A percentile compares a stretch with the other conserved stretches of the same genome.
These are phyloP conservation scores for Neoarius graeffei DNA, from an alignment of 2,113 vertebrate species.

Conservation along the genomic window DNA sequence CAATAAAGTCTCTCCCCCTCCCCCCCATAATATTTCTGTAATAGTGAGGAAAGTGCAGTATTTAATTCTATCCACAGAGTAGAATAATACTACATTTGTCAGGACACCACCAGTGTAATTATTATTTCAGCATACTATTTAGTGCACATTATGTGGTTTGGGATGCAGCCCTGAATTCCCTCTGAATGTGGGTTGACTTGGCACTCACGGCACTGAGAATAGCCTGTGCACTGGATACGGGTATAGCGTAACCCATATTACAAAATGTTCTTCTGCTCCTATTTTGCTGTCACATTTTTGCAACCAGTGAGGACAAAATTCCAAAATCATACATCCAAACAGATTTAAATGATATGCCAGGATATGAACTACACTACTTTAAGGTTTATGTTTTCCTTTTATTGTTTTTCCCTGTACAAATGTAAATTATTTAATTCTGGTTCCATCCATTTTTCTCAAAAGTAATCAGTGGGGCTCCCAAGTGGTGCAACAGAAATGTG, in stretches of 20 bases:
- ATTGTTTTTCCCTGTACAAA: not conserved
- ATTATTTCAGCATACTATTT: slow-evolving; percentile 4
- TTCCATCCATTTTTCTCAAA: not conserved
- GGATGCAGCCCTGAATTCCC: not conserved
- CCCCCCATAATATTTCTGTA: not conserved
- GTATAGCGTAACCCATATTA: no score
- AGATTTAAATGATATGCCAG: not conserved
- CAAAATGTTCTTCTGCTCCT: not conserved
- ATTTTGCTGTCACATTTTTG: not conserved
- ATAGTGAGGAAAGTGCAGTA: not conserved
- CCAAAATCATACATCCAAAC: not conserved
- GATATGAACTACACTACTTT: not conserved
- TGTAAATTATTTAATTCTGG: not conserved
- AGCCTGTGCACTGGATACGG: not conserved
- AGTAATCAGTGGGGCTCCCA: not conserved
- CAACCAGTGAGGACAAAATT: not conserved
- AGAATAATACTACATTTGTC: not conserved
- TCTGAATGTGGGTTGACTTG: not conserved
- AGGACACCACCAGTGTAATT: not conserved
- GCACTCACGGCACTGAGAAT: not conserved
- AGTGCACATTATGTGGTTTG: not conserved
- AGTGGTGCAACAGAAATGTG: no score
- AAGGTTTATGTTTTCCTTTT: not conserved
- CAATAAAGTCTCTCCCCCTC: not conserved
- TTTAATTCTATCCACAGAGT: not conserved